These are phyloP conservation scores for Hirundo rustica DNA, from an alignment of 2,797 vertebrate species.

Conservation along the genomic window DNA sequence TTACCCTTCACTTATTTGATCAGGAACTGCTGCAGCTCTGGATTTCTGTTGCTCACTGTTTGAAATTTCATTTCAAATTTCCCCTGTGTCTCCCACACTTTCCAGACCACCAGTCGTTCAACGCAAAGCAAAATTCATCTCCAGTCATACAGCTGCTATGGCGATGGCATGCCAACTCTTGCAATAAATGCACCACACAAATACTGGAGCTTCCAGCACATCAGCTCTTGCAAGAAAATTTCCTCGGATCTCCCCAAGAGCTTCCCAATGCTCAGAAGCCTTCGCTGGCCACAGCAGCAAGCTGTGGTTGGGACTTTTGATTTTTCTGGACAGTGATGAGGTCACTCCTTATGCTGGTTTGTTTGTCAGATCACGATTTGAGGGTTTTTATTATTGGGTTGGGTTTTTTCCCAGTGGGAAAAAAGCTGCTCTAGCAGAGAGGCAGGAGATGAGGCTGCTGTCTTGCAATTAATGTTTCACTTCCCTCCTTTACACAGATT, in stretches of 20 bases:
- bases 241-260: neutral
- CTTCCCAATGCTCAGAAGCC: neutral
- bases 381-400: neutral
- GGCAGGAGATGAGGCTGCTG: neutral
- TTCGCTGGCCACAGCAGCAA: fast-evolving
- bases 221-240: neutral
- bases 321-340: neutral
- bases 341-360: neutral
- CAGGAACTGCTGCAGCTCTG: neutral
- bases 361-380: neutral
- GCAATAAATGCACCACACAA: neutral
- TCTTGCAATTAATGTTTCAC: neutral
- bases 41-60: neutral
- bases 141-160: fast-evolving
- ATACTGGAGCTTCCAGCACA: neutral
- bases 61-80: neutral
- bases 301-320: neutral
- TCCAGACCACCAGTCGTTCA: neutral
- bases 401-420: neutral
- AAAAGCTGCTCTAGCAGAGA: neutral
- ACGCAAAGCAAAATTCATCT: neutral
- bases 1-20: neutral
- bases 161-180: neutral
- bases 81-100: neutral
- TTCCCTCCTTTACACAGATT: neutral